Evolutionary conservation across 2,888 invertebrate species (phyloP), one percentile per base, ranked within the genome.

Genomic region (Nomada fucata): DNA sequence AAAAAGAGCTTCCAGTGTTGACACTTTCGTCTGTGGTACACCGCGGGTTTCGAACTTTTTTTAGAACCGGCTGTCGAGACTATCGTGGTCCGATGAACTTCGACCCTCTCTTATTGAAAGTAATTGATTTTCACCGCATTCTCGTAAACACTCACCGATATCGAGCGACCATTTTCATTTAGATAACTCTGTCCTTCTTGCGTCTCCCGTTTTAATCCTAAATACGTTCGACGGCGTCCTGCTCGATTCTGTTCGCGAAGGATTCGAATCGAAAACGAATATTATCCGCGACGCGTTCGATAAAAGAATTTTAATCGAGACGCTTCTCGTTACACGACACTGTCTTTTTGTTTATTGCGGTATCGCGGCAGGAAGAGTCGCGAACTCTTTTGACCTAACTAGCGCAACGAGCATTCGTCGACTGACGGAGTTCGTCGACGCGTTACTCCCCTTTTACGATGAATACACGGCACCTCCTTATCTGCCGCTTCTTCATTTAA

Each of bases 401-500:
- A 42, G 7, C 65, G 63, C 79, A 47, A 65, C 79, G 71, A 79
- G 52, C 70, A 71, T 63, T 75, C 69, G 44, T 78, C 77, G 83
- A 89, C 89, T 84, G 86, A 82, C 79, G 79, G 69, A 70, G 55
- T 69, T 61, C 50, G 70, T 47, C 76, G 67, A 76, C 69, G 57
- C 67, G 5, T 68, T 64, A 68, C 76, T 77, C 75, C 81, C 83
- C 79, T 84, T 77, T 87, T 81, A 81, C 76, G 61, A 76, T 70
- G 64, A 77, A 64, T 75, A 79, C 71, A 73, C 67, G 75, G 67
- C 71, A 80, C 55, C 76, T 76, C 64, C 85, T 89, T 86, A 88
- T 88, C 89, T 87, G 73, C 63, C 80, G 74, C 69, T 80, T 78
- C 85, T 87, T 77, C 71, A 76, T 83, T 84, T 80, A 80, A 83